These are phyloP conservation scores for Syngnathus scovelli DNA, from an alignment of 2,113 vertebrate species.

Conservation along the genomic window DNA sequence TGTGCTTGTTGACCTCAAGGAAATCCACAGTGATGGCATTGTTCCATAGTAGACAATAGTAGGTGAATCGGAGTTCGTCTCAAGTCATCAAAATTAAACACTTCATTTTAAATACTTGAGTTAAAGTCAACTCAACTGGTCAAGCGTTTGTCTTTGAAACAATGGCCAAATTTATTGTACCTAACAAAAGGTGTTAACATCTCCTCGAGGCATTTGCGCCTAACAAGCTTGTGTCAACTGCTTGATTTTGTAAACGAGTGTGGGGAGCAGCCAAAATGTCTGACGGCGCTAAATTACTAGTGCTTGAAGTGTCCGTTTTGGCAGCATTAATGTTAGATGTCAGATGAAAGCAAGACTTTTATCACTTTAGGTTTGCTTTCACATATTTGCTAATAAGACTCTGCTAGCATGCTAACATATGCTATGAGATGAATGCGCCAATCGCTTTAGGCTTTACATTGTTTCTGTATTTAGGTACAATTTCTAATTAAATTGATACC, in stretches of 20 bases:
- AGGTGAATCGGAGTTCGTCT: not conserved
- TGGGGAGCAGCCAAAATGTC: slow-evolving; percentile 40
- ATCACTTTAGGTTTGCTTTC: not conserved
- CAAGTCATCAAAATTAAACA: not conserved
- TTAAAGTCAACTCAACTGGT: too few species aligned
- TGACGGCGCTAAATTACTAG: not conserved
- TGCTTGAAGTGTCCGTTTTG: slow-evolving; percentile 31
- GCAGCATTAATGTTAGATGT: slow-evolving; percentile 7
- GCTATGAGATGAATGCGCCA: too few species aligned
- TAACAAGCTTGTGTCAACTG: slow-evolving; percentile 63
- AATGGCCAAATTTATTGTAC: slow-evolving; percentile 1
- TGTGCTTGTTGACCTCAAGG: not conserved
- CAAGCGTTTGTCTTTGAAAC: slow-evolving; percentile 7
- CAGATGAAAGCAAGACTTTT: not conserved
- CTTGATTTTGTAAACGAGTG: slow-evolving; percentile 13
- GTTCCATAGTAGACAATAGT: slow-evolving; percentile 5
- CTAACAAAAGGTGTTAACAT: slow-evolving; percentile 29
- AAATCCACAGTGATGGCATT: slow-evolving; percentile 3
- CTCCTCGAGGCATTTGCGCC: slow-evolving; percentile 32
- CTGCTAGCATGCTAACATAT: too few species aligned
- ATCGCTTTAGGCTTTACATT: too few species aligned
- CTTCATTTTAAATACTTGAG: not conserved
- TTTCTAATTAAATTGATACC: too few species aligned
- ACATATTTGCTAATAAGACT: too few species aligned
- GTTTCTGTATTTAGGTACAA: too few species aligned